Percentiles rank a stretch among this genome's conserved stretches.
Conservation (phyloP, 2,113 vertebrate genomes). For the Pyxicephalus adspersus region DNA sequence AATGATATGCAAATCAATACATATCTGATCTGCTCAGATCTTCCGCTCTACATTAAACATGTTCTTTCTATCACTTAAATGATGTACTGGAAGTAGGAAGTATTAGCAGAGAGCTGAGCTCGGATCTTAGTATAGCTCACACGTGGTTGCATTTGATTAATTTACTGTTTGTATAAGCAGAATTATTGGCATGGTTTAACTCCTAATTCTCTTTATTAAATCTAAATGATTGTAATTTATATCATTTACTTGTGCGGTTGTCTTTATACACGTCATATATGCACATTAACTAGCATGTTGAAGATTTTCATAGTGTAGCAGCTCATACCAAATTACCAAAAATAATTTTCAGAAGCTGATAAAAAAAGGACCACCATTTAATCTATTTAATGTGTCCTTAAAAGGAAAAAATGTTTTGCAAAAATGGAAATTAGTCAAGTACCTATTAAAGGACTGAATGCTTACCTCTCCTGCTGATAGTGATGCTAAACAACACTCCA, state of each 20-base stretch:
- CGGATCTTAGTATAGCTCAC: neutral
- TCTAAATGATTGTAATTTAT: neutral
- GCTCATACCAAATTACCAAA: too few relatives aligned
- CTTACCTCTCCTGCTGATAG: too few relatives aligned
- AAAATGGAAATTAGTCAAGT: too few relatives aligned
- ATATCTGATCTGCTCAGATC: constrained; percentile 19
- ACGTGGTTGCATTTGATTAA: constrained; percentile 16
- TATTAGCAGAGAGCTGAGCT: neutral
- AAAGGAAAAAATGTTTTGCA: too few relatives aligned
- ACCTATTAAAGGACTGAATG: too few relatives aligned
- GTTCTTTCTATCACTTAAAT: constrained; percentile 37
- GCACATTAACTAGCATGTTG: too few relatives aligned
- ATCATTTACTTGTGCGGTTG: neutral
- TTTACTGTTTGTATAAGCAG: constrained; percentile 9
- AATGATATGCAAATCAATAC: constrained; percentile 40
- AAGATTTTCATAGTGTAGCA: too few relatives aligned
- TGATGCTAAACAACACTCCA: too few relatives aligned
- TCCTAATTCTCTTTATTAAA: constrained; percentile 16
- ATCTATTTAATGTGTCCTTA: too few relatives aligned
- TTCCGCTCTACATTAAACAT: constrained; percentile 39
- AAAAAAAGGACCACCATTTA: too few relatives aligned
- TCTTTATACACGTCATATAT: too few relatives aligned
- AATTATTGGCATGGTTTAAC: constrained; percentile 27
- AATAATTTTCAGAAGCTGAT: too few relatives aligned
- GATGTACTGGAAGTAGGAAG: constrained; percentile 32